Evolutionary conservation across 2,888 invertebrate species (phyloP), one percentile per base, ranked within the genome.

Genomic region (Lasioglossum figueresi): DNA sequence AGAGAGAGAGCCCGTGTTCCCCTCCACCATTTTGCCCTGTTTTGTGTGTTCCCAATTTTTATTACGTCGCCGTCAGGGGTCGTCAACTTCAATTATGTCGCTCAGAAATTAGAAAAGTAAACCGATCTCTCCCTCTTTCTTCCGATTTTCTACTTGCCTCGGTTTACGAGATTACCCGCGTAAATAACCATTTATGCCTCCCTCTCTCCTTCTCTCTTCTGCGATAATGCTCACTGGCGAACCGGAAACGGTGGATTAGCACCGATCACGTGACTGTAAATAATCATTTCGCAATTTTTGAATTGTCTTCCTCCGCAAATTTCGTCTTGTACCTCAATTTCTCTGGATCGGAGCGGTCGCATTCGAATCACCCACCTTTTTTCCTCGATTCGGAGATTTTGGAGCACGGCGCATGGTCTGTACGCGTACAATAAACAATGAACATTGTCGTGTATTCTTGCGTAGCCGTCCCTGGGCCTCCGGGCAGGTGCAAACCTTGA

Each of bases 401-500:
- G 10, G n/a, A 2, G 12, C n/a, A n/a, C n/a, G n/a, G n/a, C 12
- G n/a, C 56, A 12, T 8, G 56, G 10, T 52, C 52, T 77, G 73
- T 27, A 48, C 79, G 63, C 76, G 82, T 84, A 87, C 84, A 88
- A 88, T 84, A 83, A 79, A 89, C 88, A 88, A 90, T 85, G 83
- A 85, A 83, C 85, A 82, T 85, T 83, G 89, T 88, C 83, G 76
- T 76, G 85, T 80, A 70, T 78, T 43, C 70, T 82, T 48, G 68
- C 63, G 86, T 73, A 80, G 79, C 68, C 80, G 71, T 85, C 70
- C 72, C 77, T 52, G 75, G 70, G n/a, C 70, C 37, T 4, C 37
- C 68, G 43, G 80, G 88, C 90, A 90, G 90, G 90, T 90, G 90
- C 89, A 84, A 89, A 79, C 79, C 82, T 87, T 82, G 90, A 89